Conservation (phyloP, 2,113 vertebrate genomes). For the Gulo gulo region DNA sequence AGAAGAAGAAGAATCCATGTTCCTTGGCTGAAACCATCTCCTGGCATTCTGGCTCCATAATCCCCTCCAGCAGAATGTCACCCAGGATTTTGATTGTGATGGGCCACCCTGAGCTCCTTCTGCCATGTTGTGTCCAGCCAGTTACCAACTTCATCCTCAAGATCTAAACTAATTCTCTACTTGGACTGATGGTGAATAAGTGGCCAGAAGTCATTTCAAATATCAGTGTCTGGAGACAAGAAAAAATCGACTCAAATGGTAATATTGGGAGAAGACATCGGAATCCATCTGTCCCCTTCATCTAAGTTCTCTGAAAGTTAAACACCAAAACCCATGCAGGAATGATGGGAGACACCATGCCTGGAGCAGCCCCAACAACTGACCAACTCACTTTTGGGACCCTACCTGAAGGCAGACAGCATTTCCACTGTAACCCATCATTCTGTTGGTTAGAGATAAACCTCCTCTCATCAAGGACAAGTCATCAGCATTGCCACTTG, state of each 20-base stretch:
- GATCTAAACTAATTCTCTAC: background rate
- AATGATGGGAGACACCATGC: background rate
- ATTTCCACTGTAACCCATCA: background rate
- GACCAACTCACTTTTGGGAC: background rate
- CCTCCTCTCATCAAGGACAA: background rate
- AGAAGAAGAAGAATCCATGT: background rate
- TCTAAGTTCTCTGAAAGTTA: background rate
- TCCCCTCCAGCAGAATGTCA: background rate
- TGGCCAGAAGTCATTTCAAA: background rate
- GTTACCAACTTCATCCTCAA: background rate
- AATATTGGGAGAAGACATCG: background rate
- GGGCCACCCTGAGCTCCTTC: background rate
- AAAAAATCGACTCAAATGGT: background rate
- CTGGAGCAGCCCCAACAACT: fast-evolving
- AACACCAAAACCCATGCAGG: background rate
- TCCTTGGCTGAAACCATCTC: background rate
- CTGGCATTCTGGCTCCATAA: background rate
- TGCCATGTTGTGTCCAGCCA: background rate
- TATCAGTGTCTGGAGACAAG: background rate
- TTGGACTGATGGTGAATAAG: background rate
- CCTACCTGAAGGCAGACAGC: background rate
- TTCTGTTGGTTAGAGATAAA: background rate
- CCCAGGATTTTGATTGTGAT: background rate
- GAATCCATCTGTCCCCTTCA: background rate
- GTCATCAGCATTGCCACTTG: background rate